Base-by-base conservation (phyloP, 2,113 vertebrate species). In the Spea multiplicata region DNA sequence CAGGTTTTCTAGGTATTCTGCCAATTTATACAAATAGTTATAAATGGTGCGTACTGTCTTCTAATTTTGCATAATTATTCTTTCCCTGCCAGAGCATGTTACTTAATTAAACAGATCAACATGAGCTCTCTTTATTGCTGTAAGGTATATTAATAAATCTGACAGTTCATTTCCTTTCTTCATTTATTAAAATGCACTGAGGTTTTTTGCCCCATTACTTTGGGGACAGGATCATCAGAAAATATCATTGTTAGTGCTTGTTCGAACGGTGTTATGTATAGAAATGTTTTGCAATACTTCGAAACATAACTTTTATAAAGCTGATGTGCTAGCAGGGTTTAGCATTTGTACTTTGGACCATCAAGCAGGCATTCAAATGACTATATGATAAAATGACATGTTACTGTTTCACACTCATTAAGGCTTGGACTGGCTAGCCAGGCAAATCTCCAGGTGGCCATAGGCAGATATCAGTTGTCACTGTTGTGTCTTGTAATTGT, bases 71-170 rank as follows among this genome's bases (percentile, higher is more conserved):
- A 46, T 64, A 45, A 66, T 66, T 52, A 52, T 8, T 17, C 12
- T n/a, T 75, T 6, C 13, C 17, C 46, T 53, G 73, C 30, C 61
- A 3, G 48, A 17, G 52, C 73, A 66, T 9, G 73, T 66, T 52
- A 10, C 17, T 10, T 75, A 74, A 64, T 64, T 64, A 64, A 64
- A 30, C 61, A 13, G 1, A 64, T 64, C 61, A 64, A 30, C 61
- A 64, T 3, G 8, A 13, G 3, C 7, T 16, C 17, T 64, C n/a
- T 17, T 64, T 64, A 64, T 64, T 64, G 61, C 61, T 64, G 5
- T 17, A 5, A 30, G 61, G 61, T 64, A 64, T 64, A 64, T 17
- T 64, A 64, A 64, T 30, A 3, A 16, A 64, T 64, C 8, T 64
- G 61, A 64, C 61, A 64, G 61, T 17, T 64, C 61, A 4, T 64